Evolutionary conservation across 2,888 invertebrate genomes (phyloP), one percentile per base, ranked within the genome.

Genomic region (Agrenia bidenticulata): DNA sequence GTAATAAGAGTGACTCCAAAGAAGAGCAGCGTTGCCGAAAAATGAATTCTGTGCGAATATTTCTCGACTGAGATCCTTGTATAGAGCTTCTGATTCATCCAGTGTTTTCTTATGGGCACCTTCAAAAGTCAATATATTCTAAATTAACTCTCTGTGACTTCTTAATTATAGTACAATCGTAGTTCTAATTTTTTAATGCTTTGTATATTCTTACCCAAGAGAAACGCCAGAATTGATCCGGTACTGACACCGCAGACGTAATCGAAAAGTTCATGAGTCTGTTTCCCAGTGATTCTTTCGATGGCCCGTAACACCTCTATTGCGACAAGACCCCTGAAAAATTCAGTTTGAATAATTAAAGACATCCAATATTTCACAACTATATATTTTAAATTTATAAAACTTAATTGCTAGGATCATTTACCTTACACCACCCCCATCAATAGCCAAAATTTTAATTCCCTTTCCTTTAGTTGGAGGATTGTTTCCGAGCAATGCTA

Each of bases 1-100:
- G 80, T 95, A 94, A 81, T 92, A 94, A 0, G 92, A 88, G 78
- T 94, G 92, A 64, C 86, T 87, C 87, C 88, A 89, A n/a, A 93
- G 86, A 57, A 93, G 83, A 65, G 87, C 86, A 39, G 89, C 87
- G 0, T 90, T 87, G 15, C 92, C 91, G 80, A 83, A 80, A 56
- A 88, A 79, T 11, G 85, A 79, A 67, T 84, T 86, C 74, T 87
- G 87, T 7, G 83, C 85, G 77, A 90, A 90, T 73, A 89, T 84
- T 79, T 86, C 83, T 1, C 81, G 80, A 76, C 87, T 86, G 63
- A 87, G 78, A 70, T 83, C 82, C 75, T 83, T 84, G 77, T 88
- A 88, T 61, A 85, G 78, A 39, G 82, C 79, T 63, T 85, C 84
- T 72, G 87, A 83, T 76, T 87, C 85, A 53, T 84, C 83, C 56